Base-by-base conservation (phyloP, 2,113 vertebrate genomes). In the Myotis yumanensis region DNA sequence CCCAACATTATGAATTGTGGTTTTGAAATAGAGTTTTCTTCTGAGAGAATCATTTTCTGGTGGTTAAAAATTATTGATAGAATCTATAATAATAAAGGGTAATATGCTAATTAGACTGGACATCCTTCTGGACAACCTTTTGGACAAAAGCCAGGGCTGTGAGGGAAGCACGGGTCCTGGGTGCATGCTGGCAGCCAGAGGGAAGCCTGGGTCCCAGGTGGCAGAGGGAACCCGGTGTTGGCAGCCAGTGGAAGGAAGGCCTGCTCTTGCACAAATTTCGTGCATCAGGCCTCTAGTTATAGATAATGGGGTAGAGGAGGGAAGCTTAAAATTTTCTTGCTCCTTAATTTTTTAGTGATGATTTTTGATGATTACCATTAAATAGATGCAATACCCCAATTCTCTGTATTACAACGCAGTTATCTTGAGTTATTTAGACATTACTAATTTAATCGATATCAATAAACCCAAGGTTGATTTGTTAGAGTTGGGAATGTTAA, bases 11-110 rank as follows among this genome's bases (percentile, higher is more conserved):
- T 77, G 64, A 77, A 43, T 84, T 86, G 46, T 91, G 40, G 9
- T 54, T 62, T 28, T 89, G 35, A 48, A 86, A 48, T 66, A 52
- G 18, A 95, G 48, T 75, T 93, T 90, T 51, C 59, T 91, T 89
- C 30, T 83, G 32, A 71, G 25, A 69, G 28, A 92, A 86, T 89
- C 17, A 86, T 23, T 95, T 95, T 43, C 86, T 94, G 30, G 54
- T 86, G 91, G 28, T 90, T 91, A 89, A 87, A 86, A 66, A 86
- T 89, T 72, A 22, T 62, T 88, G 46, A 43, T 92, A 85, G 66
- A 91, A 90, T 46, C 46, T 46, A 46, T 46, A 46, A 46, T 46
- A 46, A 46, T 46, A 46, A 46, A 46, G 46, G 46, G 46, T 46
- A 46, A 46, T 46, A 46, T 46, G 46, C 46, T 46, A 46, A 46